Evolutionary conservation across 2,113 vertebrate species (phyloP).

Genomic region (Nothoprocta pentlandii): DNA sequence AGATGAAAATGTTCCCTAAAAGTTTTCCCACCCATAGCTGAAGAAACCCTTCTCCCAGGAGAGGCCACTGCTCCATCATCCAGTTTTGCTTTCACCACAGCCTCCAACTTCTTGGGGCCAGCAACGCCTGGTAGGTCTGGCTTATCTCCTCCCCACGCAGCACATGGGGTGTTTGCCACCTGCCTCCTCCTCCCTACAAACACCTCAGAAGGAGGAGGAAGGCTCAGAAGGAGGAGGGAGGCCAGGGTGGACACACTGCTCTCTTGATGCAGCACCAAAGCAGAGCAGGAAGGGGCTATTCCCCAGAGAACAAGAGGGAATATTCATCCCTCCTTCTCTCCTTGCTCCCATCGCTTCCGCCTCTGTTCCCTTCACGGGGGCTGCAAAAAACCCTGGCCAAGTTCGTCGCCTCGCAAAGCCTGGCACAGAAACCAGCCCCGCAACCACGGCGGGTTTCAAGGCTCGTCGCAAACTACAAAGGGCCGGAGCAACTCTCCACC

Average conservation of each 20-base stretch:
- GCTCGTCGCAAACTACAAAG: conserved; percentile 63
- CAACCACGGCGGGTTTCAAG: not conserved
- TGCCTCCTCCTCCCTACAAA: not conserved
- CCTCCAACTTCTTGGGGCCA: conserved; percentile 1
- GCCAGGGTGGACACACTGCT: not conserved
- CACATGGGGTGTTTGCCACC: not conserved
- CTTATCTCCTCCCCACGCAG: not conserved
- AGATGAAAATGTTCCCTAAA: conserved; percentile 51
- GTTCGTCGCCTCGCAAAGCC: not conserved
- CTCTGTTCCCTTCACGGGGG: not conserved
- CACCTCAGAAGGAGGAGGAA: not conserved
- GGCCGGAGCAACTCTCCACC: conserved; percentile 68
- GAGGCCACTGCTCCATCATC: conserved; percentile 18
- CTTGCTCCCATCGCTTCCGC: not conserved
- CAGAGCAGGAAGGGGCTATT: no score
- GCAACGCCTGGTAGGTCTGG: conserved; percentile 16
- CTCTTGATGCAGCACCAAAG: no score
- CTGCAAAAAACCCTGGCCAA: not conserved
- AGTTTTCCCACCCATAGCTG: conserved; percentile 26
- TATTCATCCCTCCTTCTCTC: no score
- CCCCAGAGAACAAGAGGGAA: no score
- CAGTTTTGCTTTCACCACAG: conserved; percentile 34
- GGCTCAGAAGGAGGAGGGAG: not conserved
- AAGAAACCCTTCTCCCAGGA: conserved; percentile 26
- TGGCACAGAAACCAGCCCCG: not conserved